Evolutionary conservation across 2,113 vertebrate genomes (phyloP).

Genomic region (Zosterops japonicus): DNA sequence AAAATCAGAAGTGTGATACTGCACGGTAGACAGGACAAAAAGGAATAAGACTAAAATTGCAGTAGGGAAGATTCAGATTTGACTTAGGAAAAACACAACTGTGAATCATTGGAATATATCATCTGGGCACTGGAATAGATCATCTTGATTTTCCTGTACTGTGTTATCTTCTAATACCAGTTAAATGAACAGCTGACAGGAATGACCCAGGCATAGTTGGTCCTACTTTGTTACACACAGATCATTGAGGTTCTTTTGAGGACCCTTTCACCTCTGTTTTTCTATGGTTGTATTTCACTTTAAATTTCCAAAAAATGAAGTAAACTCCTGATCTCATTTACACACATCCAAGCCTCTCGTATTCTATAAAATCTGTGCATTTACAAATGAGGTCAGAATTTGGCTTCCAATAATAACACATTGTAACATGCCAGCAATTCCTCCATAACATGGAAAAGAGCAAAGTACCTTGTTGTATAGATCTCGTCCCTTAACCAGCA

Average conservation of each 20-base stretch:
- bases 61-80: neutral
- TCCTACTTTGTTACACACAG: neutral
- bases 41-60: neutral
- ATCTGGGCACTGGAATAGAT: neutral
- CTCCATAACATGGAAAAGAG: neutral
- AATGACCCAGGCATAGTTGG: neutral
- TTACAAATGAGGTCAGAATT: slow-evolving; percentile 51
- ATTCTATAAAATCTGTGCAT: slow-evolving; percentile 14
- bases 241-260: neutral
- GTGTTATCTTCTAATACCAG: neutral
- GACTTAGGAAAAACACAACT: neutral
- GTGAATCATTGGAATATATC: neutral
- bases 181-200: neutral
- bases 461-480: neutral
- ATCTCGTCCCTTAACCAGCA: neutral
- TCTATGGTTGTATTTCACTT: neutral
- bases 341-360: neutral
- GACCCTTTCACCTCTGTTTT: neutral
- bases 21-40: neutral
- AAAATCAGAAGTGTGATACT: neutral
- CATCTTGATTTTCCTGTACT: neutral
- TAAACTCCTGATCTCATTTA: slow-evolving; percentile 20
- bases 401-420: slow-evolving; percentile 16
- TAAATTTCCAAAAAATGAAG: slow-evolving; percentile 9
- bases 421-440: neutral